Percentiles rank a stretch among this genome's conserved stretches.
Evolutionary conservation across 2,888 invertebrate genomes (phyloP).

Genomic region (Pocota personata): DNA sequence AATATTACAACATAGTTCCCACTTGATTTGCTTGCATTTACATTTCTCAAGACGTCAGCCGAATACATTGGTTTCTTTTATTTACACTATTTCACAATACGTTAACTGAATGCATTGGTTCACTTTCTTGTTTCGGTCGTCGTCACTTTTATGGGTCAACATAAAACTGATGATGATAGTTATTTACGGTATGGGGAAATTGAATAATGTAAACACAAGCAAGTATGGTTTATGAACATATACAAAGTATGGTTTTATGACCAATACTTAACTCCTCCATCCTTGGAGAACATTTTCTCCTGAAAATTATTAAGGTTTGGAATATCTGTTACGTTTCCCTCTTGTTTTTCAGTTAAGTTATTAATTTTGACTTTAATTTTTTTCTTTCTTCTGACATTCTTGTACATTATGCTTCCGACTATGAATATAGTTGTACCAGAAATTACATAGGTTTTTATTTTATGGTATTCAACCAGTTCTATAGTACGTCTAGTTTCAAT

Average conservation of each 20-base stretch:
- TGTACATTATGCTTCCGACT: slow-evolving; percentile 8
- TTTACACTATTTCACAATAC: slow-evolving; percentile 1
- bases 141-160: slow-evolving; percentile 16
- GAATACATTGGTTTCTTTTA: too few species aligned
- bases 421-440: slow-evolving; percentile 17
- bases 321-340: not conserved
- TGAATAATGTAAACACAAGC: slow-evolving; percentile 7
- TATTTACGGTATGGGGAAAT: slow-evolving; percentile 6
- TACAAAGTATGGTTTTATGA: slow-evolving; percentile 1
- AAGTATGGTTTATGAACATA: not conserved
- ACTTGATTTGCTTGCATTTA: too few species aligned
- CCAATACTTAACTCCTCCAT: slow-evolving; percentile 12
- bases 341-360: not conserved
- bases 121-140: slow-evolving; percentile 18
- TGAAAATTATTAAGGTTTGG: not conserved
- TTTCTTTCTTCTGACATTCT: not conserved
- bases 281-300: not conserved
- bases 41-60: too few species aligned
- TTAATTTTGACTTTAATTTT: slow-evolving; percentile 21
- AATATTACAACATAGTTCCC: too few species aligned
- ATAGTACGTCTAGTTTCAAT: slow-evolving; percentile 2
- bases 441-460: slow-evolving; percentile 34
- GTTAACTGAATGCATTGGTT: slow-evolving; percentile 5
- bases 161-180: slow-evolving; percentile 14
- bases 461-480: slow-evolving; percentile 16